Base-by-base conservation (phyloP, 2,797 vertebrate genomes). In the Linurgus olivaceus region DNA sequence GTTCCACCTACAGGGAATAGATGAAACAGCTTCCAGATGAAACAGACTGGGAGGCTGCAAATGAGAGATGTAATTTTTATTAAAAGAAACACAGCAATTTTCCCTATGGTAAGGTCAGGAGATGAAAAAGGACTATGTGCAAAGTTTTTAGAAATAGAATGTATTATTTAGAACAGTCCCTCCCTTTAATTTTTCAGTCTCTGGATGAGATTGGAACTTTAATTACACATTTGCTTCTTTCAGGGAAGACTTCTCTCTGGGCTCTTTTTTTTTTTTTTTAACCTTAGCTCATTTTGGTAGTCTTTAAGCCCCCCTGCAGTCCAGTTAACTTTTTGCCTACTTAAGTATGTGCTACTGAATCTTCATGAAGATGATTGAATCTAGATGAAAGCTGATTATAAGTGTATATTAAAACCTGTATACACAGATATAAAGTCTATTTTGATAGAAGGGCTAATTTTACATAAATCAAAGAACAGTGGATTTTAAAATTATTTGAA, bases 11-110 rank as follows among this genome's bases (percentile, higher is more conserved):
- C 66, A 89, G 93, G 94, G 87, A 95, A 92, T 10, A 89, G 59
- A 81, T 91, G 45, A 95, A 97, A 96, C 92, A 91, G 65, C 42
- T 88, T 83, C 51, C 54, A 70, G 66, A 88, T 91, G 70, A 95
- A 94, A 91, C 33, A 40, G 68, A 79, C 4, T 76, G 71, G 40
- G 62, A 82, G n/a, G 51, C 84, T 94, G 77, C 33, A 91, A 97
- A 96, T 92, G 90, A 93, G 90, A 76, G 51, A 61, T 48, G 65
- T 95, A 95, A 62, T 92, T 96, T 96, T 93, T 94, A 95, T 80
- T 93, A 89, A 88, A 94, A 92, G 79, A 76, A 57, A 90, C 68
- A 83, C 20, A 78, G 59, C 37, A 38, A 31, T 96, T 94, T 93
- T 86, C 86, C 94, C 77, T 6, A 10, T 52, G 55, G 88, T 95